Conservation (phyloP, 2,888 invertebrate species). For the Macropis europaea region DNA sequence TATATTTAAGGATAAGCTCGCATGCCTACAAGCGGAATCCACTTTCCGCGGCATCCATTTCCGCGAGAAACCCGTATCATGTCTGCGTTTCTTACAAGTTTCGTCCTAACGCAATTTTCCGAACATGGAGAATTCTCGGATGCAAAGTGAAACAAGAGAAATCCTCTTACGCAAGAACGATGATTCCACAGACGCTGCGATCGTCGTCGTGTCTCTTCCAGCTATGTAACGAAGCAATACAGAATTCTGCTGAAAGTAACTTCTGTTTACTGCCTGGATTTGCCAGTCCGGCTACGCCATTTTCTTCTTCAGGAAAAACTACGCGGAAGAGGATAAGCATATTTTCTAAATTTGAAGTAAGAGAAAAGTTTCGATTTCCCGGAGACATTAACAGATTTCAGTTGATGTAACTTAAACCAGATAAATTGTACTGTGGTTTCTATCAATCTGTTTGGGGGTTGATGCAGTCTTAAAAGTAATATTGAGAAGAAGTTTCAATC, state of each 20-base stretch:
- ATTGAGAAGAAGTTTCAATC: no score
- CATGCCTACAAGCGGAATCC: constrained; percentile 30
- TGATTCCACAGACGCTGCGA: constrained; percentile 1
- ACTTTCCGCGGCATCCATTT: constrained; percentile 41
- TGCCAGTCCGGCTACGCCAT: no score
- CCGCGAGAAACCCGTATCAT: constrained; percentile 26
- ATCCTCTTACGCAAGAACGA: constrained; percentile 26
- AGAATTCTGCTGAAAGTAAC: neutral
- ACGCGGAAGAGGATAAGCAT: no score
- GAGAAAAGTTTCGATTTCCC: no score
- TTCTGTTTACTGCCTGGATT: no score
- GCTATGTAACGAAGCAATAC: neutral
- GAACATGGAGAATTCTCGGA: neutral
- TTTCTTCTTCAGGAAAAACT: no score
- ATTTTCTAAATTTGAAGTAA: no score
- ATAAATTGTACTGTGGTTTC: no score
- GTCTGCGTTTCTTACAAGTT: constrained; percentile 45
- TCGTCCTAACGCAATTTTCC: constrained; percentile 34
- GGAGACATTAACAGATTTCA: no score
- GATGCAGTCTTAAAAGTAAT: no score
- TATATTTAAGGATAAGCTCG: constrained; percentile 23
- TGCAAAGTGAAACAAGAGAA: constrained; percentile 24
- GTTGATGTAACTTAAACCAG: no score
- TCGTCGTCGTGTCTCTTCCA: neutral
- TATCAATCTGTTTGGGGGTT: no score